Evolutionary conservation across 2,113 vertebrate species (phyloP).

Genomic region (Craseonycteris thonglongyai): DNA sequence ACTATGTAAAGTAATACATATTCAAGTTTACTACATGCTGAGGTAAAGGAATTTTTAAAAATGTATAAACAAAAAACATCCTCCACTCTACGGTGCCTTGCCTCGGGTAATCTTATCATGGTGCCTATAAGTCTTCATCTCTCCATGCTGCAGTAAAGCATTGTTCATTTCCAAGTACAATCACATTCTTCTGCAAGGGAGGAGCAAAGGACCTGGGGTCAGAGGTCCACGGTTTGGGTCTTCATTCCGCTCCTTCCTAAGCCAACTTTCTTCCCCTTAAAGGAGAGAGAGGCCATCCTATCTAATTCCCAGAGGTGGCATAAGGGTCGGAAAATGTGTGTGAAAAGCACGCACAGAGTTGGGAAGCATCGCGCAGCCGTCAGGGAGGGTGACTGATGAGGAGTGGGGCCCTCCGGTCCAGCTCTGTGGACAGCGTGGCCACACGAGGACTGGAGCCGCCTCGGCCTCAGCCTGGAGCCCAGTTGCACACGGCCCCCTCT

Average conservation of each 20-base stretch:
- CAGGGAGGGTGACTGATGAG: not conserved
- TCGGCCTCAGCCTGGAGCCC: not conserved
- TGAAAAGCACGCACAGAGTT: not conserved
- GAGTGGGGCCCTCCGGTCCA: not conserved
- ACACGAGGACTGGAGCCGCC: not conserved
- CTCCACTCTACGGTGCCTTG: not conserved
- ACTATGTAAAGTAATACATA: not conserved
- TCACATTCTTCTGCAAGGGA: not conserved
- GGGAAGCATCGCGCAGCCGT: fast-evolving
- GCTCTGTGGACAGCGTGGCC: not conserved
- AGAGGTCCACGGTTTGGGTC: not conserved
- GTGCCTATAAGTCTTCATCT: not conserved
- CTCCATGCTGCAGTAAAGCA: too few relatives aligned
- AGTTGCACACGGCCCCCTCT: not conserved
- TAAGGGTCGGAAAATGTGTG: not conserved
- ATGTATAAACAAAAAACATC: not conserved
- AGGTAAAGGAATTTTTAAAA: not conserved
- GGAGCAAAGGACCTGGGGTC: not conserved
- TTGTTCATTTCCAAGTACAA: not conserved
- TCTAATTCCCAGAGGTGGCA: fast-evolving
- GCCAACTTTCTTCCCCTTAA: not conserved
- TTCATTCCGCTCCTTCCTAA: not conserved
- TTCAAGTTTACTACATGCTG: not conserved
- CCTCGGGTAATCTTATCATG: not conserved
- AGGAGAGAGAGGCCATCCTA: too few relatives aligned